Base-by-base conservation (phyloP, 1,140 invertebrate genomes). In the Onthophagus taurus region DNA sequence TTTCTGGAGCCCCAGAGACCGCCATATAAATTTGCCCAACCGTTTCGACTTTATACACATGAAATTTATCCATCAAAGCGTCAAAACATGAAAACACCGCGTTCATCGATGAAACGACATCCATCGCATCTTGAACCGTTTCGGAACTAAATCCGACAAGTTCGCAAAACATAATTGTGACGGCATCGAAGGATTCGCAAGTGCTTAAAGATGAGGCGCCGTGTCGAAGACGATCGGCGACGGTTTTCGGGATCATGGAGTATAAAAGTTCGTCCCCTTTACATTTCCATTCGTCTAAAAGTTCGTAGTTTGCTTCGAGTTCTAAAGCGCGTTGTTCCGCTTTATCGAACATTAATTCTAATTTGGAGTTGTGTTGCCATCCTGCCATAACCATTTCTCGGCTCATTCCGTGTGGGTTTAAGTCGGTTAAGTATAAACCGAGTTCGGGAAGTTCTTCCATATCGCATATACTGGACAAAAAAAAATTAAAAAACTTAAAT, bases 31-130 rank as follows among this genome's bases (percentile, higher is more conserved):
- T 78, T 48, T 82, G 77, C 13, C 85, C 86, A 4, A 90, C 84
- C 0, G 88, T 91, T 66, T 91, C 87, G 34, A 87, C 86, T 72
- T 90, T 90, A 54, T 89, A 89, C 9, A 88, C 85, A 17, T 82
- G 72, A 49, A 81, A 81, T 47, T 78, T 68, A 54, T 87, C 85
- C 51, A 86, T 77, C 2, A 88, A 66, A 8, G 74, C 64, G 64
- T 94, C 89, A 47, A 92, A 84, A 24, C 77, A 77, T 0, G 84
- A 84, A 59, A 86, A 92, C 0, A 88, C 79, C 0, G 80, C 75
- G 58, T 93, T 94, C 67, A 94, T 81, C 5, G 80, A 83, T 7
- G 76, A 74, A 0, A 91, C 86, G 0, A 87, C 78, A 42, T 79
- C 73, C 83, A 88, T 85, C 0, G 83, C 84, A 45, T 80, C 80